Base-by-base conservation (phyloP, 1,140 invertebrate genomes). In the Gonatopus flavifemur region DNA sequence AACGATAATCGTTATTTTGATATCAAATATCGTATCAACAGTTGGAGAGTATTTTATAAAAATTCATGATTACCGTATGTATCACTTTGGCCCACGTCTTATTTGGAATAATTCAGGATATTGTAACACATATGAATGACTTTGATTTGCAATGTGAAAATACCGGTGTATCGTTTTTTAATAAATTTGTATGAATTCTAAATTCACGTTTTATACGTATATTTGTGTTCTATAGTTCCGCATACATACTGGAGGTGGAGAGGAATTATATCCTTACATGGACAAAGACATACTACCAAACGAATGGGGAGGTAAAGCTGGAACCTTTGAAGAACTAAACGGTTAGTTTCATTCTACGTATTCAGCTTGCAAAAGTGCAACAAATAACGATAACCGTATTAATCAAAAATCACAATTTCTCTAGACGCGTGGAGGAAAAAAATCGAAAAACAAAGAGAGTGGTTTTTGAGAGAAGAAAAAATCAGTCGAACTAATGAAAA, bases 291-390 rank as follows among this genome's bases (percentile, higher is more conserved):
- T 81, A 43, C 50, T 81, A 15, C 80, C 80, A 0, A 66, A 67
- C 5, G 80, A 81, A 52, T 81, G 74, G 61, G 80, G 78, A 20
- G 80, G 80, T 4, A 71, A 70, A 43, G 76, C 75, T n/a, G 78
- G 75, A 37, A 69, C 69, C 13, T 64, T 79, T 13, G 16, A 60
- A 8, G 69, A 78, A 49, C 51, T 79, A 2, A 76, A 70, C 43
- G 73, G 79, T 80, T 53, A 30, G 51, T 41, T 3, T 31, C 9
- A n/a, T 6, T 13, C 0, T 22, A 7, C 2, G 30, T 13, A 25
- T n/a, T 7, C 6, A 12, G 25, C 6, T 28, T 12, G 25, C 25
- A 28, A 28, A 6, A 28, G 6, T 28, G 25, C 25, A 28, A 28
- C 6, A 28, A 7, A 28, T 28, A 7, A 7, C 6, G 6, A 28